Evolutionary conservation across 2,888 invertebrate species (phyloP).

Genomic region (Rosalia funebris): DNA sequence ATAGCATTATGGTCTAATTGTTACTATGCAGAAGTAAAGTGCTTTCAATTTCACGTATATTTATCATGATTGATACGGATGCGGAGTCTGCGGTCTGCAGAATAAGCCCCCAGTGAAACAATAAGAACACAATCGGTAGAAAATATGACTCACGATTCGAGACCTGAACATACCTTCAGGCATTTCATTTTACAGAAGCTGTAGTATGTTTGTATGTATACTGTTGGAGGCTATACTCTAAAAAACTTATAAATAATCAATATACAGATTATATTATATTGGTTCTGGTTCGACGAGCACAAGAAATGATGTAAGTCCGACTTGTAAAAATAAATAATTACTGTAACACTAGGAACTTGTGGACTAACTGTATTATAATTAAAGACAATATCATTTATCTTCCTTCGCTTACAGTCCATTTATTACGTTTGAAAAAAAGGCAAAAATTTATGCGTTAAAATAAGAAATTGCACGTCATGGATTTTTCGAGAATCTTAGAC

Average conservation of each 20-base stretch:
- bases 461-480: not conserved
- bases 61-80: conserved; percentile 42
- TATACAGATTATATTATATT: conserved; percentile 28
- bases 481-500: not conserved
- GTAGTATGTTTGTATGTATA: conserved; percentile 16
- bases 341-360: conserved; percentile 1
- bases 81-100: conserved; percentile 32
- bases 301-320: not conserved
- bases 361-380: conserved; percentile 12
- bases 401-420: not conserved
- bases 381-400: conserved; percentile 8
- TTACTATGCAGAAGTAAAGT: conserved; percentile 23
- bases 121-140: conserved; percentile 36
- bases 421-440: not conserved
- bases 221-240: conserved; percentile 13
- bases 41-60: conserved; percentile 38
- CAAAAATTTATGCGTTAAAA: not conserved
- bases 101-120: conserved; percentile 29
- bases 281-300: conserved; percentile 26
- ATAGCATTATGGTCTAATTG: conserved; percentile 20
- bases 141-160: conserved; percentile 37
- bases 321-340: conserved; percentile 20
- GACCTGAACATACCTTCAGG: conserved; percentile 22
- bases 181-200: conserved; percentile 41
- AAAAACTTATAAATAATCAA: conserved; percentile 20